Percentiles rank a stretch among this genome's conserved stretches.
Evolutionary conservation across 2,113 vertebrate genomes (phyloP).

Genomic region (Junco hyemalis): DNA sequence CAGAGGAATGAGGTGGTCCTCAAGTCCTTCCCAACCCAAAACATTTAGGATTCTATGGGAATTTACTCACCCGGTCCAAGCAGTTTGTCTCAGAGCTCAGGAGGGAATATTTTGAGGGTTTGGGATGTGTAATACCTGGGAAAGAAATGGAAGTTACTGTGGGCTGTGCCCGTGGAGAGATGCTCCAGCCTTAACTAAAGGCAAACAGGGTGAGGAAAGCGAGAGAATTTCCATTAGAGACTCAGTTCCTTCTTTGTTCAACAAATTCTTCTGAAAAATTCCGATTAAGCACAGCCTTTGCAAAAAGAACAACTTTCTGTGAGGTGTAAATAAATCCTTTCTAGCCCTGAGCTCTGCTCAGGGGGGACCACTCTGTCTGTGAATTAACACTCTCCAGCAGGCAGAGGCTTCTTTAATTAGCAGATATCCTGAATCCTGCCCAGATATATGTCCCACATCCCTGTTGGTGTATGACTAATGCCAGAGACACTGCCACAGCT

Average conservation of each 20-base stretch:
- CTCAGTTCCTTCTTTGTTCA: not conserved
- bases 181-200: not conserved
- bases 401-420: constrained; percentile 47
- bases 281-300: not conserved
- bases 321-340: constrained; percentile 44
- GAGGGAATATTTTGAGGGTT: not conserved
- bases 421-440: not conserved
- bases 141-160: rapidly evolving
- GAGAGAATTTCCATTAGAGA: not conserved
- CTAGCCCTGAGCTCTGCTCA: not conserved
- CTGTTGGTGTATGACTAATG: not conserved
- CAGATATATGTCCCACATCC: constrained; percentile 12
- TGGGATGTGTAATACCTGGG: not conserved
- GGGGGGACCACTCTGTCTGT: not conserved
- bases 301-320: not conserved
- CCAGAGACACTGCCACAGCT: not conserved
- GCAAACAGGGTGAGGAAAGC: not conserved
- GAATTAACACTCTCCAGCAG: constrained; percentile 26
- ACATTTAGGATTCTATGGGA: not conserved
- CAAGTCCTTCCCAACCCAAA: not conserved
- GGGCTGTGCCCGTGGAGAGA: not conserved
- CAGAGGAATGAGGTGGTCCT: rapidly evolving
- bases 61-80: not conserved
- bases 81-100: rapidly evolving
- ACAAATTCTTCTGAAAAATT: not conserved